A percentile compares a stretch with the other conserved stretches of the same genome.
These are phyloP conservation scores for Hirtodrosophila duncani DNA, from an alignment of 2,888 invertebrate species.

Conservation along the genomic window DNA sequence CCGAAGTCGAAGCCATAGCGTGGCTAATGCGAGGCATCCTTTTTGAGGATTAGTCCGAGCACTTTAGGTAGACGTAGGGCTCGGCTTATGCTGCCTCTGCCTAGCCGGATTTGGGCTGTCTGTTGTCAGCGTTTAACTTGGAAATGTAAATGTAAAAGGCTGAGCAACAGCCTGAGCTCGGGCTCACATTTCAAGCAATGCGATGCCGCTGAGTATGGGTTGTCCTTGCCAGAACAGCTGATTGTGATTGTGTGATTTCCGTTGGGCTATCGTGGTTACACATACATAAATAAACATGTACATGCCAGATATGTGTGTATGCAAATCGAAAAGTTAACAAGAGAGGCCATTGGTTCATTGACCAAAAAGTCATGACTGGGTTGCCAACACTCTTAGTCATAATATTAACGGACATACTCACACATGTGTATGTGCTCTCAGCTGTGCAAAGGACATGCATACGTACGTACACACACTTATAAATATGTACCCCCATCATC, in stretches of 20 bases:
- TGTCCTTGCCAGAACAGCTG: no score
- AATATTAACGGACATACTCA: constrained; percentile 7
- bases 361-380: constrained; percentile 55
- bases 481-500: constrained; percentile 25
- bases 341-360: constrained; percentile 54
- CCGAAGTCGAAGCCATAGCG: constrained; percentile 25
- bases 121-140: constrained; percentile 1
- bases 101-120: constrained; percentile 5
- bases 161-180: constrained; percentile 8
- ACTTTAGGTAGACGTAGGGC: constrained; percentile 34
- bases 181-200: constrained; percentile 34
- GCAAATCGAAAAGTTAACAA: constrained; percentile 7
- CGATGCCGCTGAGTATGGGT: not conserved
- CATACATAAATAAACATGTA: constrained; percentile 9
- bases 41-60: constrained; percentile 47
- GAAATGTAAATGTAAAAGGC: constrained; percentile 3
- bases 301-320: constrained; percentile 1
- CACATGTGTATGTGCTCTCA: constrained; percentile 33
- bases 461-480: constrained; percentile 19
- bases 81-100: constrained; percentile 12
- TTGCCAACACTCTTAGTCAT: constrained; percentile 23
- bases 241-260: constrained; percentile 1
- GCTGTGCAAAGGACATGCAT: constrained; percentile 26
- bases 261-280: constrained; percentile 27
- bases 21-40: constrained; percentile 56